Evolutionary conservation across 2,113 vertebrate genomes (phyloP), one percentile per base, ranked within the genome.

Genomic region (Synchiropus splendidus): DNA sequence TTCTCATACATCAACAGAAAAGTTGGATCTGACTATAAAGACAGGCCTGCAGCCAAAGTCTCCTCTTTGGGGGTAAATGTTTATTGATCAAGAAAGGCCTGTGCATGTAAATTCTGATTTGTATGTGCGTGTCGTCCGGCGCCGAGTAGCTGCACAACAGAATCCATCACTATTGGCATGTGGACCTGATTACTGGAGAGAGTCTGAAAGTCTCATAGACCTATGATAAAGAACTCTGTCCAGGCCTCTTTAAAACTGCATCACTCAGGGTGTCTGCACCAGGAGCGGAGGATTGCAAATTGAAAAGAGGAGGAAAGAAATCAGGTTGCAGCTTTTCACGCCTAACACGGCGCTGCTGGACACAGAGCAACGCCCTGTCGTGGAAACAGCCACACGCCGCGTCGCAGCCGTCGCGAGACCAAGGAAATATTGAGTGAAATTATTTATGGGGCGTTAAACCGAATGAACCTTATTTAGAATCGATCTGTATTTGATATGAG

Each of bases 141-240:
- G 42, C 44, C 12, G 59, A 27, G 52, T 17, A 10, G 58, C 69
- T 45, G 55, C 58, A 53, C 51, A 57, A 44, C 52, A 27, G 63
- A 78, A 85, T 86, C 80, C 82, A 85, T 85, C 82, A 85, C 72
- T 82, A 85, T 86, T 74, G 84, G 75, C 85, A 85, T 73, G 66
- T 78, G 64, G 44, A 64, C 69, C 66, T 81, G 82, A 85, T 83
- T 83, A 82, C 81, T 71, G 43, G 59, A 70, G 71, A 75, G 78
- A 68, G 70, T 54, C 69, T 61, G 64, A 70, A 73, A 74, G 66
- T 72, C 81, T 82, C 67, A 70, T 78, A 74, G 79, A 81, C 61
- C 69, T 45, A 69, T 79, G 72, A 81, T 74, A 64, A 79, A 82
- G 77, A 79, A 80, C 72, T 79, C 80, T 77, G 81, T 79, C 81